These are phyloP conservation scores for Diarsia rubi DNA, from an alignment of 2,888 invertebrate genomes.

Conservation along the genomic window DNA sequence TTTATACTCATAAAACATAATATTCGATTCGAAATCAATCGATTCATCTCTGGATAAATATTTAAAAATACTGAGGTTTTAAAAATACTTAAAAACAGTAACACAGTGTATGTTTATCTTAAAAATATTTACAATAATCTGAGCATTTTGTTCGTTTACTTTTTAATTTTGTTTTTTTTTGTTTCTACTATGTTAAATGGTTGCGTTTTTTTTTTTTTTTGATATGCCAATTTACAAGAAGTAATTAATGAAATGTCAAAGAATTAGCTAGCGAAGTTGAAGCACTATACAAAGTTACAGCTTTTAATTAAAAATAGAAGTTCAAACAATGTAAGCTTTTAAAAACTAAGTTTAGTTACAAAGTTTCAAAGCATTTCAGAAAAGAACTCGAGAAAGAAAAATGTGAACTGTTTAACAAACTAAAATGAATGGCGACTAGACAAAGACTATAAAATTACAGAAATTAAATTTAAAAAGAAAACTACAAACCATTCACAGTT, in stretches of 20 bases:
- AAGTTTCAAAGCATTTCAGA: conserved; percentile 9
- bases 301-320: conserved; percentile 45
- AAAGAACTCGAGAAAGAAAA: not conserved
- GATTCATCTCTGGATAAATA: conserved; percentile 49
- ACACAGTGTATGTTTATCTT: conserved; percentile 44
- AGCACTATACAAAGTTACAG: conserved; percentile 56
- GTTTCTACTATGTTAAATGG: conserved; percentile 1
- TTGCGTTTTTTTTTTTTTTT: conserved; percentile 1
- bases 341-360: conserved; percentile 44
- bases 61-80: conserved; percentile 52
- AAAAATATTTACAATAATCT: conserved; percentile 62
- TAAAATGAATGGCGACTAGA: conserved; percentile 55
- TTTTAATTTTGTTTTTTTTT: conserved; percentile 37
- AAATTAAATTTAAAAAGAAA: conserved; percentile 15
- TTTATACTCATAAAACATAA: conserved; percentile 58
- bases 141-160: conserved; percentile 44
- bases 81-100: conserved; percentile 57
- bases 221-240: conserved; percentile 45
- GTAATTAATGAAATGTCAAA: conserved; percentile 41
- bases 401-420: conserved; percentile 21
- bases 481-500: conserved; percentile 2
- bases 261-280: conserved; percentile 48
- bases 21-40: conserved; percentile 45
- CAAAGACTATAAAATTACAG: conserved; percentile 33
- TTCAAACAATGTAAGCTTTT: conserved; percentile 27